Conservation (phyloP, 1,140 invertebrate genomes). For the Drosophila eugracilis region DNA sequence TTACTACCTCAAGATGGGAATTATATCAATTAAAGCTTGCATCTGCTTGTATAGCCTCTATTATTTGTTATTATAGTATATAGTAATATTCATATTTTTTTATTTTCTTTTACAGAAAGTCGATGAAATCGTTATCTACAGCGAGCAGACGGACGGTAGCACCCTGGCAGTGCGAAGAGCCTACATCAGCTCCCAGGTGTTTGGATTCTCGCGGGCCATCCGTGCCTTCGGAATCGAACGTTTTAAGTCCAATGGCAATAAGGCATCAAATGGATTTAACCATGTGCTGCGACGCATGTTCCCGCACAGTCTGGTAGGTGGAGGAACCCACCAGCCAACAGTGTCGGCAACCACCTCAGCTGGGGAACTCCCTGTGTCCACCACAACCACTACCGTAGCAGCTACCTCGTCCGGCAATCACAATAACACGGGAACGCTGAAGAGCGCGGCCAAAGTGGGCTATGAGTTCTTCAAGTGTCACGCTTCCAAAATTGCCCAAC, state of each 20-base stretch:
- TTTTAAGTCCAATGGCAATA: conserved; percentile 93
- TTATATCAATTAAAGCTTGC: too few relatives aligned
- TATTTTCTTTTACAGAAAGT: conserved; percentile 89
- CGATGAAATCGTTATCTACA: conserved; percentile 94
- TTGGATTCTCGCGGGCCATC: conserved; percentile 94
- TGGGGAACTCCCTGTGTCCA: conserved; percentile 55
- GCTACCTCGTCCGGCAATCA: conserved; percentile 32
- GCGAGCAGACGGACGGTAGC: conserved; percentile 88
- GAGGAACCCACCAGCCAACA: conserved; percentile 35
- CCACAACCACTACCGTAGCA: conserved; percentile 38
- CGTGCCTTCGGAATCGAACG: conserved; percentile 94
- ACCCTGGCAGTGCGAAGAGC: conserved; percentile 92
- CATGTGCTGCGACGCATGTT: conserved; percentile 91
- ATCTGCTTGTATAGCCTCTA: too few relatives aligned
- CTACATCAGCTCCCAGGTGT: conserved; percentile 94
- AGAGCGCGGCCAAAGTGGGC: conserved; percentile 90
- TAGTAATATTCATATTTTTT: conserved; percentile 39
- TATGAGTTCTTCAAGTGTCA: conserved; percentile 91
- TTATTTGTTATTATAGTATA: background rate
- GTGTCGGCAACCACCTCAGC: conserved; percentile 1
- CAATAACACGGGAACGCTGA: conserved; percentile 88
- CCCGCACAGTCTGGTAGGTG: conserved; percentile 84
- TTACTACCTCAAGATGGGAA: too few relatives aligned
- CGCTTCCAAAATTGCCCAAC: conserved; percentile 87
- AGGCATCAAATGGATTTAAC: conserved; percentile 94